Evolutionary conservation across 2,888 invertebrate species (phyloP), one percentile per base, ranked within the genome.

Genomic region (Pristionchus maxplancki): DNA sequence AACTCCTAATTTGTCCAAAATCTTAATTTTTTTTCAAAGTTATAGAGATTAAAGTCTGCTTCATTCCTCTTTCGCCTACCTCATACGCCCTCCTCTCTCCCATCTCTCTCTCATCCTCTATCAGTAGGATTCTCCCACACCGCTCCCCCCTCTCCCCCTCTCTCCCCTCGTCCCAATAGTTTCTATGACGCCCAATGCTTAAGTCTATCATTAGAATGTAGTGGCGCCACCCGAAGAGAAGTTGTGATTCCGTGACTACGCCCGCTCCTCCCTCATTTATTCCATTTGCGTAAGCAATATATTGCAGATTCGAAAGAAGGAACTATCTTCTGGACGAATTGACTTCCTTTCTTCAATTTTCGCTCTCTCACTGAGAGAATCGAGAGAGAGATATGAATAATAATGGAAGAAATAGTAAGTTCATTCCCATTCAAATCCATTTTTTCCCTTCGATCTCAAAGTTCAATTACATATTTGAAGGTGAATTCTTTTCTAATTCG

Each of bases 131-230:
- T 20, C 58, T 58, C 58, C 1, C 2, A 58, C 58, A 4, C 2
- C 58, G 17, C 58, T 20, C 20, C 20, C 24, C 58, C 24, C 9
- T 67, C 34, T 67, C 64, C 15, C 31, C 64, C 3, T 67, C 17
- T 64, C 31, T 62, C 62, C 62, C n/a, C 64, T 28, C 28, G 24
- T 64, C 67, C 34, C 67, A 67, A 67, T 67, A 67, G 67, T 67
- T 67, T 67, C 67, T 34, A 67, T 67, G 34, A 67, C 67, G 9
- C 67, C 34, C 67, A 5, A 13, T 11, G 44, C 44, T n/a, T n/a
- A n/a, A 58, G 24, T 24, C 58, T 58, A 50, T 50, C 50, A 50
- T 50, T 50, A n/a, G 9, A 24, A 58, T n/a, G 58, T 58, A 58
- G 58, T n/a, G 24, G n/a, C 24, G n/a, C 9, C 9, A 6, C 44